Conservation (phyloP, 2,113 vertebrate genomes). For the Tragulus kanchil region DNA sequence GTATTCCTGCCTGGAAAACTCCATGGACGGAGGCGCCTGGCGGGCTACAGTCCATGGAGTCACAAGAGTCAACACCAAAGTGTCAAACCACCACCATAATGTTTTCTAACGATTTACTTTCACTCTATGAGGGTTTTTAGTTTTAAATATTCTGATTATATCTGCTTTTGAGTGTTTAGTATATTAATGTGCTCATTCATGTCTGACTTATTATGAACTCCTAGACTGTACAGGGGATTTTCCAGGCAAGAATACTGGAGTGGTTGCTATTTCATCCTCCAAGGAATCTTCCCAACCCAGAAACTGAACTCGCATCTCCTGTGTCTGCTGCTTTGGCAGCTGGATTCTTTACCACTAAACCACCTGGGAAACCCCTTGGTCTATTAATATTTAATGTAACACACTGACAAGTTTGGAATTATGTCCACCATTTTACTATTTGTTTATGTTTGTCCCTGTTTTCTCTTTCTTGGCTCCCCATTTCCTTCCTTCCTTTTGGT, state of each 20-base stretch:
- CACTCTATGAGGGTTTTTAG: background rate
- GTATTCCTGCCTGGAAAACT: background rate
- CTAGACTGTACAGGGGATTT: background rate
- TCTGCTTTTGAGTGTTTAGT: background rate
- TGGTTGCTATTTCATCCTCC: background rate
- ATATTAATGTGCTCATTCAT: background rate
- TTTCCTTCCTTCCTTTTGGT: background rate
- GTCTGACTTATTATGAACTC: background rate
- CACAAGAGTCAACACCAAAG: background rate
- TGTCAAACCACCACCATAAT: background rate
- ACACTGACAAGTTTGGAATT: background rate
- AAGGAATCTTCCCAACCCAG: background rate
- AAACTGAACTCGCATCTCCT: background rate
- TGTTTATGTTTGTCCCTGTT: background rate
- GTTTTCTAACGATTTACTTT: background rate
- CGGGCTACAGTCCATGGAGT: background rate
- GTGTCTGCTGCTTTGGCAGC: background rate
- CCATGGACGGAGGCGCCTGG: background rate
- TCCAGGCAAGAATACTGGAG: background rate
- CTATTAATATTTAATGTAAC: conserved; percentile 13
- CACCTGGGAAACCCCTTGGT: background rate
- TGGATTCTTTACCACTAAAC: background rate
- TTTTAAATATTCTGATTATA: background rate
- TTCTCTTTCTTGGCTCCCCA: background rate
- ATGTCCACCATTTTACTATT: background rate